phyloP scores from a whole-genome alignment of 1,140 invertebrate genomes.

The Dinothrombium tinctorium region DNA sequence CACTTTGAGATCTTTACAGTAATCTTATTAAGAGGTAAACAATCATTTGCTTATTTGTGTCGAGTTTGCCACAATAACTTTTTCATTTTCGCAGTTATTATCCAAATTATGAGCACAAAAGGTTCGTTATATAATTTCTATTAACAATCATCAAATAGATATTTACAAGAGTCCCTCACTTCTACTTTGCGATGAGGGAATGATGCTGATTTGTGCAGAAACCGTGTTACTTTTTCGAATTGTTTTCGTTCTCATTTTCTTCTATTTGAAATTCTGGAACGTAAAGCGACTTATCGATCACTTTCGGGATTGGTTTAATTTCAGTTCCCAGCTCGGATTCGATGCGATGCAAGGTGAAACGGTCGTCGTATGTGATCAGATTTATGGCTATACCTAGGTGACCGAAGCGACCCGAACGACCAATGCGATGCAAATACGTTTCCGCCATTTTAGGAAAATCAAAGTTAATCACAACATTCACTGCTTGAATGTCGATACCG shows the following conservation, averaged over 20 bases:
- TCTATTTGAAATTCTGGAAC: slow-evolving; percentile 48
- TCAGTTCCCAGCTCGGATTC: slow-evolving; percentile 95
- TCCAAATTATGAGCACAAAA: too few relatives aligned
- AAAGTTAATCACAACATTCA: slow-evolving; percentile 99
- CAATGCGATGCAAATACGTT: slow-evolving; percentile 97
- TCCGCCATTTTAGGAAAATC: slow-evolving; percentile 99
- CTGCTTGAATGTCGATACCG: slow-evolving; percentile 98
- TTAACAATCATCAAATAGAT: too few relatives aligned
- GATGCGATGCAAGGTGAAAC: slow-evolving; percentile 88
- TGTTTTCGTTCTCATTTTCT: slow-evolving; percentile 19
- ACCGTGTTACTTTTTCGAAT: too few relatives aligned
- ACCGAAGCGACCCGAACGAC: slow-evolving; percentile 91
- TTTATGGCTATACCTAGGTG: slow-evolving; percentile 98
- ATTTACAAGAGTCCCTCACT: too few relatives aligned
- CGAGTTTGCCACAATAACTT: too few relatives aligned
- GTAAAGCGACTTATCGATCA: slow-evolving; percentile 87
- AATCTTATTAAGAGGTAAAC: too few relatives aligned
- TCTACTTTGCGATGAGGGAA: too few relatives aligned
- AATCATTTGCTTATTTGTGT: too few relatives aligned
- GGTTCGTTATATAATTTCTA: too few relatives aligned
- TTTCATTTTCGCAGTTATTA: too few relatives aligned
- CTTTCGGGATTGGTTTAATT: slow-evolving; percentile 98
- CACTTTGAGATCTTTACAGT: too few relatives aligned
- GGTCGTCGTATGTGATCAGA: slow-evolving; percentile 96
- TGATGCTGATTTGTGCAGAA: too few relatives aligned